A percentile compares a stretch with the other conserved stretches of the same genome.
phyloP scores from a whole-genome alignment of 2,113 vertebrate genomes.

The Gnathonemus echidnorhynchus region DNA sequence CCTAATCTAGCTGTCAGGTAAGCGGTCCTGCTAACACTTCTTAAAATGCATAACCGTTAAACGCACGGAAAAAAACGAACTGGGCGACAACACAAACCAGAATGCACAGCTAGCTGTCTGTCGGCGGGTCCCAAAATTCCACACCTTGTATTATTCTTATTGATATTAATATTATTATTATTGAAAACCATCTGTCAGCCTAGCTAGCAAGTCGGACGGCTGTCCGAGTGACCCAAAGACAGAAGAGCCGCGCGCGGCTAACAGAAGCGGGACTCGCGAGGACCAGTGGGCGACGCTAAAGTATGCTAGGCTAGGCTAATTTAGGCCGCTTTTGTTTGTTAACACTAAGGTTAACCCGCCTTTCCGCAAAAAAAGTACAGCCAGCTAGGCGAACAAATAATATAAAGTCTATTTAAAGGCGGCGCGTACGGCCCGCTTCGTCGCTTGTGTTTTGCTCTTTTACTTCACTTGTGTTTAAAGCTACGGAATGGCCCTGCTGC shows the following conservation, averaged over 20 bases:
- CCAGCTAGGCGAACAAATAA: neutral
- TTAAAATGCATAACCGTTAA: neutral
- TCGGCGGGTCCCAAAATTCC: neutral
- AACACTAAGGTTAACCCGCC: neutral
- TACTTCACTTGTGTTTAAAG: neutral
- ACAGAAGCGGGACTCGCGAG: neutral
- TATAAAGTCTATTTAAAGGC: neutral
- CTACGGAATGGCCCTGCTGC: neutral
- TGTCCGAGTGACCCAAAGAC: neutral
- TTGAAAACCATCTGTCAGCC: neutral
- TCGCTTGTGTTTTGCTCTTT: neutral
- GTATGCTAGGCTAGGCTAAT: neutral
- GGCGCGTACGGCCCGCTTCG: neutral
- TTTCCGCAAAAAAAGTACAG: neutral
- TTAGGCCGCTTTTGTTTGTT: constrained; percentile 10
- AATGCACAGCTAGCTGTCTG: neutral
- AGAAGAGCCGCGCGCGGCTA: neutral
- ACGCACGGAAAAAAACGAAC: neutral
- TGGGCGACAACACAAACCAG: neutral
- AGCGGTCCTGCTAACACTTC: neutral
- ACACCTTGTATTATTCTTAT: neutral
- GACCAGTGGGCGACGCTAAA: neutral
- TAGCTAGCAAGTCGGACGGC: neutral
- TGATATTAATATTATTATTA: neutral
- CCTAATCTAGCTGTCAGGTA: neutral